Base-by-base conservation (phyloP, 2,797 vertebrate species). In the Microtus obscurus region DNA sequence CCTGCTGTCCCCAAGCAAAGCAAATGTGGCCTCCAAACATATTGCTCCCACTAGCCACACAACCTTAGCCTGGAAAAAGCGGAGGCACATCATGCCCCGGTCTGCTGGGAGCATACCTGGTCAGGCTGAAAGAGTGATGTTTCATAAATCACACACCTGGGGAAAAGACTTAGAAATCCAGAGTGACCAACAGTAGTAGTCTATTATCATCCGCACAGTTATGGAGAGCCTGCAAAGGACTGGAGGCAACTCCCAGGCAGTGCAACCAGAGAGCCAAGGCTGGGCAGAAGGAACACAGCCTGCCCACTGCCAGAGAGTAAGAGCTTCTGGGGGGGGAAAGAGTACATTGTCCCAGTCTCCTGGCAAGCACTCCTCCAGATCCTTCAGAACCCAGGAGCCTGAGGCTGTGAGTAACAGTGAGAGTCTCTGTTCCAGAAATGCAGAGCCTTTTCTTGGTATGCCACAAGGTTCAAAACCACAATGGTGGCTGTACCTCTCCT, bases 111-210 rank as follows among this genome's bases (percentile, higher is more conserved):
- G 97, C 99, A 98, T 98, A 99, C 99, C 99, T 98, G 91, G 99
- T 99, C 82, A 99, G 98, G 0, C 99, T 99, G 97, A 99, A 99
- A 76, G 99, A 99, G 40, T 99, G 99, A 98, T 99, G 99, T 98
- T 99, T 98, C 97, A 98, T 99, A 93, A 99, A 99, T 98, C 99
- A 98, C 99, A 99, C 99, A 96, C 95, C 98, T 97, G 98, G 98
- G 97, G 98, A 98, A 99, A 99, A 98, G 94, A 98, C 98, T 99
- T 97, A 99, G 98, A 99, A 98, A 98, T 99, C 98, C 99, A 99
- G 98, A 98, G 97, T 98, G 98, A 96, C 82, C 98, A 97, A 95
- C 97, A 9, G 16, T 17, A 98, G 97, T 80, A 37, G n/a, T 23
- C 96, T 94, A 37, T 97, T 98, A 97, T 96, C 76, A 29, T 48